Evolutionary conservation across 2,113 vertebrate species (phyloP).

Genomic region (Bubo blakistoni): DNA sequence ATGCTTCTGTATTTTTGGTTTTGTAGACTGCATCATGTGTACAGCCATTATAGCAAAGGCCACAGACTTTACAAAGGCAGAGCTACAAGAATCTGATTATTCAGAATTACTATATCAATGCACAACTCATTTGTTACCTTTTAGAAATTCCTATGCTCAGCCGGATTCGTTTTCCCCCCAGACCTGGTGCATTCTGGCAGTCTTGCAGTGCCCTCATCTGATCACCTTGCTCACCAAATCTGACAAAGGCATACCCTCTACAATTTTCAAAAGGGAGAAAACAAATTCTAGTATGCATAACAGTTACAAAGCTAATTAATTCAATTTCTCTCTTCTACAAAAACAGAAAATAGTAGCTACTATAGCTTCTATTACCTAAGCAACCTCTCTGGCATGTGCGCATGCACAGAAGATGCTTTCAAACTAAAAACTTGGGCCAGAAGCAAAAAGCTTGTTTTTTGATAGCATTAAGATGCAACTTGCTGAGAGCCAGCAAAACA

Average conservation of each 20-base stretch:
- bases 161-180: constrained; percentile 86
- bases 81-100: background rate
- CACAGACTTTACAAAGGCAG: constrained; percentile 4
- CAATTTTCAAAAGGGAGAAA: constrained; percentile 64
- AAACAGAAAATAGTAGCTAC: background rate
- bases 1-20: background rate
- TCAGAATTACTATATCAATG: constrained; percentile 13
- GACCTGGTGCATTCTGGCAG: constrained; percentile 85
- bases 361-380: background rate
- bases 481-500: background rate
- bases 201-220: constrained; percentile 92
- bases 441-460: background rate
- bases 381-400: background rate
- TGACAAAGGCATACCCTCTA: constrained; percentile 91
- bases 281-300: constrained; percentile 56
- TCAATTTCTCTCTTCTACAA: background rate
- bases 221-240: constrained; percentile 89
- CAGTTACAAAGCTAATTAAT: background rate
- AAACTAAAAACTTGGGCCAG: background rate
- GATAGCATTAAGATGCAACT: background rate
- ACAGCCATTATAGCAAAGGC: background rate
- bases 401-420: background rate
- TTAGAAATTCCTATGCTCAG: constrained; percentile 89
- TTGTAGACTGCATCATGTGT: background rate
- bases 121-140: constrained; percentile 72